Evolutionary conservation across 2,113 vertebrate species (phyloP).

Genomic region (Pithys albifrons): DNA sequence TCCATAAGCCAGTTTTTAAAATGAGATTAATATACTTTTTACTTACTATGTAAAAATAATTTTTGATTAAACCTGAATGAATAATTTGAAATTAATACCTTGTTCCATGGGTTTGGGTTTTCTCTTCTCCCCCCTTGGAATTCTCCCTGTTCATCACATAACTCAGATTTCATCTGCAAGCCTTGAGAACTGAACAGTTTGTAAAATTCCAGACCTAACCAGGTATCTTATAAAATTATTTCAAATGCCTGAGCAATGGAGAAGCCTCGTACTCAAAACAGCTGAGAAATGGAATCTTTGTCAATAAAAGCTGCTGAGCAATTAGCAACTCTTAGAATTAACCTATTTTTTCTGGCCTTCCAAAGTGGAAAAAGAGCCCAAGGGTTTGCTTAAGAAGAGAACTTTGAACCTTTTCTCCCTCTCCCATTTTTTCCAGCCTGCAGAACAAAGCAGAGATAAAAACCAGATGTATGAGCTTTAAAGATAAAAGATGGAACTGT

Average conservation of each 20-base stretch:
- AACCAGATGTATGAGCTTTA: rapidly evolving
- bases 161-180: neutral
- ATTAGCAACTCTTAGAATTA: neutral
- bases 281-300: neutral
- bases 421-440: neutral
- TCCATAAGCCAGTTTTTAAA: neutral
- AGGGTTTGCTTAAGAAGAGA: neutral
- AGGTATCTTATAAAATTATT: neutral
- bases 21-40: constrained; percentile 15
- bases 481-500: neutral
- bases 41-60: neutral
- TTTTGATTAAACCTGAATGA: neutral
- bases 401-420: neutral
- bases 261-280: neutral
- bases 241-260: neutral
- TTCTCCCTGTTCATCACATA: neutral
- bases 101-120: neutral
- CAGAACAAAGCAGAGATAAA: neutral
- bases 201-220: neutral
- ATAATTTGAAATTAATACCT: constrained; percentile 1
- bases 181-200: neutral
- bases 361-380: neutral
- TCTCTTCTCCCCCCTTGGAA: rapidly evolving
- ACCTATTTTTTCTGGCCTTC: neutral
- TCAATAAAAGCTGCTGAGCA: neutral